Conservation (phyloP, 2,113 vertebrate species). For the Poeciliopsis turrubarensis region DNA sequence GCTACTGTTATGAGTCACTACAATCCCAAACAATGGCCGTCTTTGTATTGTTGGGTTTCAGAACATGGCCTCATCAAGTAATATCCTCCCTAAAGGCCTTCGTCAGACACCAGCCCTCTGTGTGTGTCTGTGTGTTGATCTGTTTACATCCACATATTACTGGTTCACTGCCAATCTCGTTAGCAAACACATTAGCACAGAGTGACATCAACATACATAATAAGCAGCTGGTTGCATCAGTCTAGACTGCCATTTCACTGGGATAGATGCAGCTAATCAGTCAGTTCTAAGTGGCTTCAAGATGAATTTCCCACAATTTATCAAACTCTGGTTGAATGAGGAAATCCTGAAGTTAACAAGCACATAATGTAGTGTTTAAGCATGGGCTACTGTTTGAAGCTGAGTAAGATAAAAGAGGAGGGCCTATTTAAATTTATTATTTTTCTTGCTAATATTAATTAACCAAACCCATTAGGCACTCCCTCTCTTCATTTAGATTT, state of each 20-base stretch:
- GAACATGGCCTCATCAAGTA: conserved; percentile 52
- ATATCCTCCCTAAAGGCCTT: conserved; percentile 56
- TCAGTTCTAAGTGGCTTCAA: conserved; percentile 58
- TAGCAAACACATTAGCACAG: conserved; percentile 72
- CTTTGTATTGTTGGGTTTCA: conserved; percentile 33
- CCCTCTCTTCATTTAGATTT: conserved; percentile 25
- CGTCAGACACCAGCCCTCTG: conserved; percentile 40
- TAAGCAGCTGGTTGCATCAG: conserved; percentile 71
- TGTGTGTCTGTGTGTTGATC: conserved; percentile 23
- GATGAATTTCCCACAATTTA: conserved; percentile 60
- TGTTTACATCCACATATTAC: conserved; percentile 65
- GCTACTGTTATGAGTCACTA: conserved; percentile 37
- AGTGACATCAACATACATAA: conserved; percentile 70
- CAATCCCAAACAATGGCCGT: conserved; percentile 34
- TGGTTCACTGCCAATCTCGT: conserved; percentile 71
- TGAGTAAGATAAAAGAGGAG: not conserved
- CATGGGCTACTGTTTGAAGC: conserved; percentile 13
- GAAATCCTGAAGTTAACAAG: conserved; percentile 49
- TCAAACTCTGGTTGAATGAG: conserved; percentile 45
- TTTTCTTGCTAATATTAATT: conserved; percentile 9
- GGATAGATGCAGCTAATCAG: conserved; percentile 69
- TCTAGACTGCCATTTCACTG: conserved; percentile 63
- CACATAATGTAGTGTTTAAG: conserved; percentile 37
- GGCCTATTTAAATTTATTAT: not conserved
- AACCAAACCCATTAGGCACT: not conserved